Percentiles rank a stretch among this genome's conserved stretches.
phyloP scores from a whole-genome alignment of 2,113 vertebrate genomes.

The Pelecanus crispus region DNA sequence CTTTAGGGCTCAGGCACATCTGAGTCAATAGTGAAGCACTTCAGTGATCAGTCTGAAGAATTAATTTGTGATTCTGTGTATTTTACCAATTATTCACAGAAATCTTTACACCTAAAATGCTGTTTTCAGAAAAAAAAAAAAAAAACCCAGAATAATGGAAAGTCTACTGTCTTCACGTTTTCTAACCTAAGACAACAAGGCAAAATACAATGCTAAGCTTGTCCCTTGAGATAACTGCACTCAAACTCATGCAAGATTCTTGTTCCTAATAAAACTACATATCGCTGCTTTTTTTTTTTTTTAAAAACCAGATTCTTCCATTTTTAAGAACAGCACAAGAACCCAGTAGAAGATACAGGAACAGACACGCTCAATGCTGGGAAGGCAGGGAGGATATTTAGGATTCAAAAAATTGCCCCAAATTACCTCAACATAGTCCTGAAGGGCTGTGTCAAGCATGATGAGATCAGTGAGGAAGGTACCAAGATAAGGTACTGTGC shows the following conservation, averaged over 20 bases:
- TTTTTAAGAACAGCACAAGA: background rate
- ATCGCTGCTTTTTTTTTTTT: background rate
- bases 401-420: background rate
- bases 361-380: background rate
- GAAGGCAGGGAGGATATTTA: background rate
- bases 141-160: background rate
- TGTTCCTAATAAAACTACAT: background rate
- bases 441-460: slow-evolving; percentile 91
- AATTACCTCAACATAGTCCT: slow-evolving; percentile 85
- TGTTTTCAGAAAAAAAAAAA: background rate
- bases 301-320: background rate
- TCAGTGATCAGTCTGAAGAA: background rate
- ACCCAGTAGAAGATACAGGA: background rate
- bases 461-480: slow-evolving; percentile 91
- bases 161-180: background rate
- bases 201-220: background rate
- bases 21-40: background rate
- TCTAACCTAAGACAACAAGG: background rate
- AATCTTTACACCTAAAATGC: background rate
- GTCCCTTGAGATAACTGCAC: background rate
- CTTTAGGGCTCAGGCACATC: background rate
- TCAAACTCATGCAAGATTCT: background rate
- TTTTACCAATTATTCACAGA: background rate
- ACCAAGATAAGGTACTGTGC: slow-evolving; percentile 90
- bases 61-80: background rate